Conservation (phyloP, 2,113 vertebrate genomes). For the Myocastor coypus region DNA sequence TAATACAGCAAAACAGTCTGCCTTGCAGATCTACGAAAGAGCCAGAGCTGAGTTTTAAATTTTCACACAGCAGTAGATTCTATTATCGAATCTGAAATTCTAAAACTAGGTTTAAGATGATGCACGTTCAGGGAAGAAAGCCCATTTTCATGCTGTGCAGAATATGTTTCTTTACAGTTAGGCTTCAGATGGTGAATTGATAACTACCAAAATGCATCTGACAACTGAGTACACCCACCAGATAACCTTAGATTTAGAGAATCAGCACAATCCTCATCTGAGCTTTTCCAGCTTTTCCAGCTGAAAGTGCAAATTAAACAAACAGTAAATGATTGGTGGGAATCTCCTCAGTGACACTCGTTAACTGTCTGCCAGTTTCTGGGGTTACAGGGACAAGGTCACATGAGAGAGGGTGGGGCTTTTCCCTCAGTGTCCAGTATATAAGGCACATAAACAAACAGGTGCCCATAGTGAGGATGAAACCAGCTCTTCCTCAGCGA, state of each 20-base stretch:
- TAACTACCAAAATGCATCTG: neutral
- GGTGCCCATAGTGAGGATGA: neutral
- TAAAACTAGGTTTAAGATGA: neutral
- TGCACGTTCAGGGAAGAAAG: neutral
- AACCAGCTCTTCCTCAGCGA: neutral
- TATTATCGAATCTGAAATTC: neutral
- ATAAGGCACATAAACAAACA: neutral
- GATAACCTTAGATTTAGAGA: neutral
- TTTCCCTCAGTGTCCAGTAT: neutral
- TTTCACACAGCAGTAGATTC: neutral
- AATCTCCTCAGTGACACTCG: neutral
- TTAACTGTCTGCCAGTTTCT: neutral
- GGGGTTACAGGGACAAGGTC: neutral
- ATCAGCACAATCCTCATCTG: neutral
- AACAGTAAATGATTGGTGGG: neutral
- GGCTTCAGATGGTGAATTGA: neutral
- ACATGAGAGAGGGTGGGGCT: neutral
- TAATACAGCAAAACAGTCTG: neutral
- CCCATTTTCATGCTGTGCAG: neutral
- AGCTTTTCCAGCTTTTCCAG: neutral
- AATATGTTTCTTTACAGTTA: neutral
- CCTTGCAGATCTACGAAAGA: neutral
- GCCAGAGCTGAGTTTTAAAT: neutral
- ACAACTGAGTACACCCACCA: neutral
- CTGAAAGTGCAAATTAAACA: neutral